Evolutionary conservation across 1,140 invertebrate genomes (phyloP), one percentile per base, ranked within the genome.

Genomic region (Plutomurus gul): DNA sequence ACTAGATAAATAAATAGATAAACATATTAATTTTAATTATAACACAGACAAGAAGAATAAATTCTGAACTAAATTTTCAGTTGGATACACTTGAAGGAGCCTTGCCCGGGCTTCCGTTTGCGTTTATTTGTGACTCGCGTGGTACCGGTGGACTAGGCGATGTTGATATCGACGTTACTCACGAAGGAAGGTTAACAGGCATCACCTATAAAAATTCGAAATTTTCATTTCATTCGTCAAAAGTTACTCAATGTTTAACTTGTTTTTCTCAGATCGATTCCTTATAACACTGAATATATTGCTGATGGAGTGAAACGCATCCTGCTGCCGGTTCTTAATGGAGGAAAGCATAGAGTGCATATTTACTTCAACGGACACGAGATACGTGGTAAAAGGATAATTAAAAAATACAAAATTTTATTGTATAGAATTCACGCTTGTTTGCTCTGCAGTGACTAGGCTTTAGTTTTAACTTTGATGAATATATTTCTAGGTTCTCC

Each of bases 301-400:
- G 92, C 92, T 10, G 89, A 91, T 51, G 93, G 93, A 73, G 91
- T 93, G 75, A 96, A 98, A 84, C 89, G 93, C 20, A 93, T 98
- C 3, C 93, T 94, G 10, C 97, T 99, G 84, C 92, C 94, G 81
- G 96, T 97, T 0, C 90, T 92, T 75, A 92, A 94, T 49, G 91
- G 93, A 51, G 97, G 97, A 49, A 96, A 96, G 86, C 97, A 99
- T 87, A 90, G 93, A 71, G 91, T 98, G 37, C 96, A 97, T 85
- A 91, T 98, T 16, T 96, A 96, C 84, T 99, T 98, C 86, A 99
- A 98, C 86, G 95, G 95, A 4, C 93, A 93, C 82, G 96, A 98
- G 85, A 94, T 99, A n/a, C 94, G 95, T 89, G 96, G 96, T 86
- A 92, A 91, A 85, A 1, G 49, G n/a, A n/a, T n/a, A n/a, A n/a